Base-by-base conservation (phyloP, 1,140 invertebrate species). In the Brachionus sp. region DNA sequence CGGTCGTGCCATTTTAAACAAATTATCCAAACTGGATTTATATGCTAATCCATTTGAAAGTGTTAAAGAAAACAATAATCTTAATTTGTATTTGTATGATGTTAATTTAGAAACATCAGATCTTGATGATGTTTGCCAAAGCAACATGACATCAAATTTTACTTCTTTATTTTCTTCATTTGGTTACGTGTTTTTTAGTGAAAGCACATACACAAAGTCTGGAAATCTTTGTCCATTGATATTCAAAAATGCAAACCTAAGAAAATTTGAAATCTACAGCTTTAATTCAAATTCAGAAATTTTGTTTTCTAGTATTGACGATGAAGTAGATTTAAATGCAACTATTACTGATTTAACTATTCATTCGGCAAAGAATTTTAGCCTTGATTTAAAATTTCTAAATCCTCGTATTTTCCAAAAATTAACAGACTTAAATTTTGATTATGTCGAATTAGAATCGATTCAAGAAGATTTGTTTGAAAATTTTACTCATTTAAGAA, bases 51-150 rank as follows among this genome's bases (percentile, higher is more conserved):
- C 70, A 29, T 75, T 75, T 12, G 39, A 75, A 1, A 25, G n/a
- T 35, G n/a, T 75, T 13, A 44, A 46, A 29, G 19, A 25, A 25
- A 46, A 46, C 10, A 46, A 50, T 25, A 25, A 12, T 29, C 23
- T 75, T 7, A 75, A 75, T 46, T 46, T 75, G 16, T 75, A 75
- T 13, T 33, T 75, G 25, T 75, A 75, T 46, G 70, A 75, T 46
- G 19, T 29, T 3, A 75, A 75, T 12, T 46, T 75, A 25, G 42
- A 75, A 12, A 75, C 39, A 5, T n/a, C 23, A 39, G 44, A 75
- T 46, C 16, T 46, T 25, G 19, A 25, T 29, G 9, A 10, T 12
- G 23, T 5, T 25, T 75, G 70, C 25, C 3, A 13, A 25, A 10
- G 7, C 7, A 25, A 46, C 44, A 5, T 23, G 7, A 10, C 39